Conservation (phyloP, 2,113 vertebrate species). For the Cavia aperea region DNA sequence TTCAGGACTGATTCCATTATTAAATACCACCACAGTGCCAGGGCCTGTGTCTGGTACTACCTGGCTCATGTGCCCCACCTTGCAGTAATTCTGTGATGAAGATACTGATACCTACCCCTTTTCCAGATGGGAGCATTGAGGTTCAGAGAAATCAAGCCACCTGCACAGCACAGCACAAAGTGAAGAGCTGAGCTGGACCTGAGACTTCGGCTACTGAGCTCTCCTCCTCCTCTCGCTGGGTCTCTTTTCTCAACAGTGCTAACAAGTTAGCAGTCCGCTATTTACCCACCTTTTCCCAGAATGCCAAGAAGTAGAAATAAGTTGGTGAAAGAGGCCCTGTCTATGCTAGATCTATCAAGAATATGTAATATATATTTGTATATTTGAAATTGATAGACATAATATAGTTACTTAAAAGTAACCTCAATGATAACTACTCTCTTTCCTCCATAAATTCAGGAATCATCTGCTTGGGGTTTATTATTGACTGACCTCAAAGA, state of each 20-base stretch:
- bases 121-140: neutral
- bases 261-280: fast-evolving
- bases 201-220: fast-evolving
- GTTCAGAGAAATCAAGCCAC: fast-evolving
- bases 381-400: neutral
- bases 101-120: fast-evolving
- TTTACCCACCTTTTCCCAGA: neutral
- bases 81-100: fast-evolving
- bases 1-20: fast-evolving
- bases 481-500: fast-evolving
- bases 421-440: neutral
- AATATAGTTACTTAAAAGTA: neutral
- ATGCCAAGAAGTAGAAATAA: fast-evolving
- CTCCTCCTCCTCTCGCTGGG: fast-evolving
- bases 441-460: neutral
- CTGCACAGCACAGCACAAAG: neutral
- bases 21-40: fast-evolving
- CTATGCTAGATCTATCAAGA: neutral
- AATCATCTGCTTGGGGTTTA: neutral
- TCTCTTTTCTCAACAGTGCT: neutral
- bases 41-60: neutral
- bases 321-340: neutral
- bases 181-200: fast-evolving
- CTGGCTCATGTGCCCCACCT: too few relatives aligned
- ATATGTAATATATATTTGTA: neutral